Base-by-base conservation (phyloP, 2,888 invertebrate genomes). In the Cylindroiulus punctatus region DNA sequence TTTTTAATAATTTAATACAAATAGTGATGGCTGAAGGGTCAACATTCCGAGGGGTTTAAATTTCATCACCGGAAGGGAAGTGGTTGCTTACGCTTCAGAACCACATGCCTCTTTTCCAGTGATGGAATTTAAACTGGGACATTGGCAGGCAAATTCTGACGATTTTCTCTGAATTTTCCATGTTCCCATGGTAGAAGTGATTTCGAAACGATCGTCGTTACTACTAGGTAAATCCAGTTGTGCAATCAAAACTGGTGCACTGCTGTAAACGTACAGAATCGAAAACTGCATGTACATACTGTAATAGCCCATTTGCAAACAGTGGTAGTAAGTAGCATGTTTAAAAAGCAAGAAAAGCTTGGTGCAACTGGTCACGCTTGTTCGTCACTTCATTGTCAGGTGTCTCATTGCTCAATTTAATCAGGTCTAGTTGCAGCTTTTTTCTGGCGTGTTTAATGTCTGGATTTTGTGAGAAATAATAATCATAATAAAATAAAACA, bases 1-100 rank as follows among this genome's bases (percentile, higher is more conserved):
- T 76, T 44, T 65, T 65, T 76, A 76, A 76, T 30, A 32, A 76
- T 30, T 76, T 76, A 76, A 76, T 76, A 76, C 76, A 76, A 76
- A 76, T 30, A 76, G 30, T 76, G 76, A 76, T 26, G 76, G 76
- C 32, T 32, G 30, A 30, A 26, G 30, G 76, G 76, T 76, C 76
- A 76, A 32, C 76, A 76, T 76, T 76, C 76, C 32, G 30, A 30
- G 76, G 44, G 76, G 76, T 76, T 76, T 30, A n/a, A 30, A 76
- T 76, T 76, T 76, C 76, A 76, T 30, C 22, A 10, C n/a, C 8
- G n/a, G 57, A 65, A 65, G 22, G 57, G 57, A 22, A 65, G 22
- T 22, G 1, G 8, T 57, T 57, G n/a, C 7, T 47, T 47, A 14
- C 8, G 12, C 52, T 65, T 65, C 8, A 4, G 14, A 32, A 76